Evolutionary conservation across 2,113 vertebrate genomes (phyloP), one percentile per base, ranked within the genome.

Genomic region (Apodemus speciosus): DNA sequence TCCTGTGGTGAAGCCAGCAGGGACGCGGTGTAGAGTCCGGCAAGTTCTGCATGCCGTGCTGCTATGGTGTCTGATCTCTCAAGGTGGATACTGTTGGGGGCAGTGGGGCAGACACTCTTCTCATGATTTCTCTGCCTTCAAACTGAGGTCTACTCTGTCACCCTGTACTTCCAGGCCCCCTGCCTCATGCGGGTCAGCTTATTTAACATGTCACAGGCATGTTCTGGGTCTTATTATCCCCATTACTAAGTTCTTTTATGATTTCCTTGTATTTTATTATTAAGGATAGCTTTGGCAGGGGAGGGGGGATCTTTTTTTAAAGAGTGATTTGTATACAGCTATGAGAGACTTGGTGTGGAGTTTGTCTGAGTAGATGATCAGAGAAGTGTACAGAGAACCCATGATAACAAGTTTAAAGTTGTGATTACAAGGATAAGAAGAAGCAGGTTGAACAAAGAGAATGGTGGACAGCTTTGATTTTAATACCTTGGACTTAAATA

Each of bases 221-320:
- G 11, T 46, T 43, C 18, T 32, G 56, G 60, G 7, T 73, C 69
- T 83, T 66, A 40, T 40, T 71, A 58, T n/a, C 11, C 2, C 15
- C 32, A 20, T 77, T 18, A 13, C 27, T 88, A 40, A 90, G 86
- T n/a, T 73, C 60, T 69, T 60, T 27, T 30, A 32, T 43, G 51
- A 11, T 73, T 91, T 84, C 27, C n/a, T 92, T 83, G 2, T 91
- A 25, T 81, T 86, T 96, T 64, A 73, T 91, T 77, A 91, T 16
- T 51, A 85, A 92, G 73, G 64, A 64, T 27, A 90, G 58, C 35
- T 87, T 93, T 75, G 27, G 56, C 25, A 71, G 87, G 68, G 64
- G 56, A 30, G 71, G 80, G 68, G 66, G 87, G 77, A 13, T 27
- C 2, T 43, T 43, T 53, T 62, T 9, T 38, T 10, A 72, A 40